phyloP scores from a whole-genome alignment of 2,797 vertebrate species.

The Ctenopoma multispine region DNA sequence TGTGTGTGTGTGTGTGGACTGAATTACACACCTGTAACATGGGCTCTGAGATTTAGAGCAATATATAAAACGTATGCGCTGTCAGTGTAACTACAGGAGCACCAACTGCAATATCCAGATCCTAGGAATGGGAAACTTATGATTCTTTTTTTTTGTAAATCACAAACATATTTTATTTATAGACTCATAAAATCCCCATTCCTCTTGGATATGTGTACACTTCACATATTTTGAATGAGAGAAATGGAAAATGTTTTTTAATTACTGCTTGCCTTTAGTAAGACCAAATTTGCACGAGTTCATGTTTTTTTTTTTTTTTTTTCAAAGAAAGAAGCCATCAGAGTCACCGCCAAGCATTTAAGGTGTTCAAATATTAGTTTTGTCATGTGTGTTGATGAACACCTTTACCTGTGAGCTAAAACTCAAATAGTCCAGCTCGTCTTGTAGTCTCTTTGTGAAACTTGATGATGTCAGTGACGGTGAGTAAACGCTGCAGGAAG shows the following conservation, averaged over 20 bases:
- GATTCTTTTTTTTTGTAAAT: slow-evolving; percentile 28
- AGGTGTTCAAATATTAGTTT: slow-evolving; percentile 40
- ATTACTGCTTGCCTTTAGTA: slow-evolving; percentile 61
- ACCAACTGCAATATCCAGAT: slow-evolving; percentile 69
- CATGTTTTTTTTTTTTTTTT: slow-evolving; percentile 25
- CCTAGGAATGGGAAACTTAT: slow-evolving; percentile 52
- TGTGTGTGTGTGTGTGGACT: slow-evolving; percentile 2
- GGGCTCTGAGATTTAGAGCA: slow-evolving; percentile 73
- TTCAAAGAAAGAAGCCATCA: slow-evolving; percentile 70
- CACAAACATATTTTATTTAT: slow-evolving; percentile 47
- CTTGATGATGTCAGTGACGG: slow-evolving; percentile 47
- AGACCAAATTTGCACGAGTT: slow-evolving; percentile 70
- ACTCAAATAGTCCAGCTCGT: slow-evolving; percentile 32
- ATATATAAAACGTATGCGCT: slow-evolving; percentile 70
- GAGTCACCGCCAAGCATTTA: slow-evolving; percentile 71
- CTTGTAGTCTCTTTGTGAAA: slow-evolving; percentile 40
- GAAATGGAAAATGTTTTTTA: slow-evolving; percentile 41
- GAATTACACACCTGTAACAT: slow-evolving; percentile 55
- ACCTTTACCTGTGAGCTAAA: slow-evolving; percentile 35
- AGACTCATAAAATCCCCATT: slow-evolving; percentile 58
- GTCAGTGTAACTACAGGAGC: slow-evolving; percentile 58
- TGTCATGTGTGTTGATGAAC: slow-evolving; percentile 37
- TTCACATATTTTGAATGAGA: slow-evolving; percentile 41
- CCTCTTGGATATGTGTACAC: slow-evolving; percentile 35
- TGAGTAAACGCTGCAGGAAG: slow-evolving; percentile 14